phyloP scores from a whole-genome alignment of 1,140 invertebrate species.

The Drosophila baimaii region DNA sequence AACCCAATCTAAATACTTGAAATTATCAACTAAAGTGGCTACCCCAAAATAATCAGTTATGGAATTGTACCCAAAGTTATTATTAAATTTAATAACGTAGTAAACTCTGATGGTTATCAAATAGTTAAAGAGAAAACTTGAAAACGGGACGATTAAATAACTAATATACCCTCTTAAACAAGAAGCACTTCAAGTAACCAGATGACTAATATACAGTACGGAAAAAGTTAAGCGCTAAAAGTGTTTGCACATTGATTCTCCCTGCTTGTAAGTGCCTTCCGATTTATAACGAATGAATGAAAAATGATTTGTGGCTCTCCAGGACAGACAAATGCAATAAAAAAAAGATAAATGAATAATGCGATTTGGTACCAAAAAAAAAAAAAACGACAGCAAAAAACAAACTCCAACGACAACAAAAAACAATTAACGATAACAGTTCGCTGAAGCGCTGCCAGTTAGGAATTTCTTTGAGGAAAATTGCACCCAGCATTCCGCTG shows the following conservation, averaged over 20 bases:
- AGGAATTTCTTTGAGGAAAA: slow-evolving; percentile 30
- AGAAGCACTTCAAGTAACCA: not conserved
- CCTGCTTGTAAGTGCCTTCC: slow-evolving; percentile 6
- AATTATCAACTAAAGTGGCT: slow-evolving; percentile 2
- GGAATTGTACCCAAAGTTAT: slow-evolving; percentile 16
- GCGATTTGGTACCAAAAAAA: slow-evolving; percentile 12
- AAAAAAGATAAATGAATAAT: slow-evolving; percentile 16
- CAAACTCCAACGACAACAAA: slow-evolving; percentile 23
- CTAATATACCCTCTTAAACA: slow-evolving; percentile 6
- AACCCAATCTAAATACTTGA: slow-evolving; percentile 9
- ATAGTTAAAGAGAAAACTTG: not conserved
- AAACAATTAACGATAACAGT: slow-evolving; percentile 47
- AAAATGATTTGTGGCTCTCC: slow-evolving; percentile 36
- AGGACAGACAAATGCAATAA: slow-evolving; percentile 8
- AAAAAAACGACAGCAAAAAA: not conserved
- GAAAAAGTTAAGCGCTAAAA: slow-evolving; percentile 43
- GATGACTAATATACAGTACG: slow-evolving; percentile 14
- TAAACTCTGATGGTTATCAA: not conserved
- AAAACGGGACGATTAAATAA: not conserved
- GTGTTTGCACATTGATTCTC: slow-evolving; percentile 44
- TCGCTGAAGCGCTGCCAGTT: slow-evolving; percentile 18
- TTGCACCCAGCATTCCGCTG: slow-evolving; percentile 19
- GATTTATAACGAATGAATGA: slow-evolving; percentile 27
- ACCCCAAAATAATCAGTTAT: not conserved
- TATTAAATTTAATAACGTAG: slow-evolving; percentile 1